phyloP scores from a whole-genome alignment of 2,113 vertebrate genomes.

The western clawed frog (Xenopus tropicalis) region UCB_Xtro_10.0 CM004446.2:129654501-129655000 shows the following conservation, averaged over 20 bases:
- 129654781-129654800: background rate
- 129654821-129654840: background rate
- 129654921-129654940: too few species aligned
- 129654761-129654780: conserved; percentile 7
- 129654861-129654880: too few species aligned
- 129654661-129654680: conserved; percentile 1
- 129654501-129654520: background rate
- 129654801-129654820: background rate
- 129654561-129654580: background rate
- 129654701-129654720: conserved; percentile 13
- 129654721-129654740: conserved; percentile 8
- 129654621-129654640: conserved; percentile 10
- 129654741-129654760: background rate
- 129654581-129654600: background rate
- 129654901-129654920: too few species aligned
- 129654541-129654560: background rate
- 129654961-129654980: too few species aligned
- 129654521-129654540: background rate
- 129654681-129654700: conserved; percentile 8
- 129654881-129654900: too few species aligned
- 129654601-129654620: conserved; percentile 4
- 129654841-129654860: background rate
- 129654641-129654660: conserved; percentile 4
- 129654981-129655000: too few species aligned
- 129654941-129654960: too few species aligned